These are phyloP conservation scores for Sminthurinus aureus DNA, from an alignment of 2,888 invertebrate species.

Conservation along the genomic window DNA sequence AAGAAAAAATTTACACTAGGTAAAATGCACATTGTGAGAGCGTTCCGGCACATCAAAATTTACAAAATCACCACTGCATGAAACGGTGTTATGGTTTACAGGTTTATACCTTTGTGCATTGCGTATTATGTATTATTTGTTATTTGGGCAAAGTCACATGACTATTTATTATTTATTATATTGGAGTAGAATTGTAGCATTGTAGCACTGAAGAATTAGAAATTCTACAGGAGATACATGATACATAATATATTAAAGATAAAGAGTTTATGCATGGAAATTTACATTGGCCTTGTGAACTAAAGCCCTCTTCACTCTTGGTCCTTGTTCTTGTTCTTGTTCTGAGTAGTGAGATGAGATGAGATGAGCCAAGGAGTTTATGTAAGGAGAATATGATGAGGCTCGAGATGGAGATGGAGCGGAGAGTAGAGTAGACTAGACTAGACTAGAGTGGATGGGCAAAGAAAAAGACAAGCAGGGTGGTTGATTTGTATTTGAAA, in stretches of 20 bases:
- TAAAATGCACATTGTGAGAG: too few species aligned
- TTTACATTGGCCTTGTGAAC: background rate
- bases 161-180: too few species aligned
- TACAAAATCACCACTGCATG: too few species aligned
- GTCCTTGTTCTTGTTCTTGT: background rate
- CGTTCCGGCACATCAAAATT: too few species aligned
- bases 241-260: background rate
- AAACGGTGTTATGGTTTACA: too few species aligned
- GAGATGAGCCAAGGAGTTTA: background rate
- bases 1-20: too few species aligned
- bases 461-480: constrained; percentile 28
- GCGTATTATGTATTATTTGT: too few species aligned
- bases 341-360: background rate
- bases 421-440: constrained; percentile 8
- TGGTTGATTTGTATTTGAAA: constrained; percentile 44
- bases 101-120: too few species aligned
- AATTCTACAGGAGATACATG: too few species aligned
- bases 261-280: background rate
- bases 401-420: background rate
- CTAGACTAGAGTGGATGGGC: background rate
- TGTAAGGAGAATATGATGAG: background rate
- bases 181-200: too few species aligned
- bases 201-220: too few species aligned
- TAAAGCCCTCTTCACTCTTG: background rate
- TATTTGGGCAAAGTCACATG: too few species aligned